Evolutionary conservation across 2,888 invertebrate genomes (phyloP).

Genomic region (Diarsia mendica): DNA sequence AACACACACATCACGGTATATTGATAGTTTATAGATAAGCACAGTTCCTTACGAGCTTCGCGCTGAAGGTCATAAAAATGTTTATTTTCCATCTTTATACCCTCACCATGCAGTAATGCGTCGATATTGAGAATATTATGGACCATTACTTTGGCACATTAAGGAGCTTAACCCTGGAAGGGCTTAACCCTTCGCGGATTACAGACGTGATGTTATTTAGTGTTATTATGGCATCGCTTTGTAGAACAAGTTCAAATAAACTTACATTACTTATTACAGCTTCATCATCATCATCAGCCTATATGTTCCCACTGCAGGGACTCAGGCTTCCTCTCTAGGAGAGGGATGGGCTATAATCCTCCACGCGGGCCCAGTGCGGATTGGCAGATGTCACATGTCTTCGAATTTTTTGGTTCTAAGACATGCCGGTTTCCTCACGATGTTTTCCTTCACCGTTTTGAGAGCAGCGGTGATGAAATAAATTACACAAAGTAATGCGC

Average conservation of each 20-base stretch:
- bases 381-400: no score
- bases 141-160: slow-evolving; percentile 9
- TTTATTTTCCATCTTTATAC: slow-evolving; percentile 39
- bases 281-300: no score
- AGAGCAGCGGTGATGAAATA: no score
- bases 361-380: no score
- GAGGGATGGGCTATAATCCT: no score
- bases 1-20: not conserved
- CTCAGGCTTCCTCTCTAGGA: no score
- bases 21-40: slow-evolving; percentile 28
- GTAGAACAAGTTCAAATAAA: not conserved
- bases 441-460: no score
- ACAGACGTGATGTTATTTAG: not conserved
- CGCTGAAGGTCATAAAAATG: slow-evolving; percentile 32
- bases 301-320: no score
- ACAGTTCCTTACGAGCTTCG: slow-evolving; percentile 10
- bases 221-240: not conserved
- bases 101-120: slow-evolving; percentile 25
- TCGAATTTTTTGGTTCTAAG: no score
- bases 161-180: not conserved
- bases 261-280: not conserved
- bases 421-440: no score
- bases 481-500: no score
- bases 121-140: slow-evolving; percentile 39
- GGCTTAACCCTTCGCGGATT: not conserved